Evolutionary conservation across 2,113 vertebrate species (phyloP).

Genomic region (Antechinus stuartii): DNA sequence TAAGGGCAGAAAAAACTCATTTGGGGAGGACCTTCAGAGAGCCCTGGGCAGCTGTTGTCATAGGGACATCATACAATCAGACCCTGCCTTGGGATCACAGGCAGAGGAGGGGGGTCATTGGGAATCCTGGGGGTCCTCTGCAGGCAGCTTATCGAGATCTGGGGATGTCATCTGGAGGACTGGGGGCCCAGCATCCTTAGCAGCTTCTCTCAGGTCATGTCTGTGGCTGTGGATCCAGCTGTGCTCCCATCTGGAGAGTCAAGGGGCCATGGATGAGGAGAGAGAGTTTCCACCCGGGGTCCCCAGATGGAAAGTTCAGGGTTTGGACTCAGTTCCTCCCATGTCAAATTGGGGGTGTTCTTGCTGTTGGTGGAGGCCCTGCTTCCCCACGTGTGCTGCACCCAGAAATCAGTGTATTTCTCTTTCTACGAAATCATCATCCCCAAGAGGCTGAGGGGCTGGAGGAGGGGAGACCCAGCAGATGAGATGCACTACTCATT

Average conservation of each 20-base stretch:
- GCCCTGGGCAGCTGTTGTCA: background rate
- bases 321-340: background rate
- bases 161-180: background rate
- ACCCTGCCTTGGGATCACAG: background rate
- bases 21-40: constrained; percentile 1
- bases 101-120: background rate
- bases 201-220: background rate
- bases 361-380: constrained; percentile 37
- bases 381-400: constrained; percentile 14
- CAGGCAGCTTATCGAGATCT: background rate
- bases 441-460: constrained; percentile 30
- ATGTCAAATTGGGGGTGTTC: background rate
- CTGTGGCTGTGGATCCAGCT: background rate
- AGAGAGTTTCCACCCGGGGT: constrained; percentile 23
- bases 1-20: constrained; percentile 33
- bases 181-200: background rate
- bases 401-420: background rate
- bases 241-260: background rate
- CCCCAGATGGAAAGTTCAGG: background rate
- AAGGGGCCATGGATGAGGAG: background rate
- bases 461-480: background rate
- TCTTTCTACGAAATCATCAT: constrained; percentile 58
- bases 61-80: background rate
- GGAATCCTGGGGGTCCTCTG: background rate
- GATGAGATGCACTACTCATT: constrained; percentile 47